Percentiles rank a stretch among this genome's conserved stretches.
Evolutionary conservation across 2,797 vertebrate genomes (phyloP).

Genomic region (Chromis chromis): DNA sequence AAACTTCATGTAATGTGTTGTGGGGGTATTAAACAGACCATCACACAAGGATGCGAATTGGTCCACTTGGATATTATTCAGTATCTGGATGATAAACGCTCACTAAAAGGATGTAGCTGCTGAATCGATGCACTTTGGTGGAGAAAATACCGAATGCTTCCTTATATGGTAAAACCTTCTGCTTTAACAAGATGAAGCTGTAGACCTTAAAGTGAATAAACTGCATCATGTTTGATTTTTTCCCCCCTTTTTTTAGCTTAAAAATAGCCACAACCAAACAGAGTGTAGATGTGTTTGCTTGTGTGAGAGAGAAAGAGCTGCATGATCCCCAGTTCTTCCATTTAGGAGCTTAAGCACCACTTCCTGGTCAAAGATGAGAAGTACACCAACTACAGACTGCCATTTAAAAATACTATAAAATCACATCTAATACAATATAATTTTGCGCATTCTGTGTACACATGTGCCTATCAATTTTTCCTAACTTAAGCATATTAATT

Average conservation of each 20-base stretch:
- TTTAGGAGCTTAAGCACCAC: conserved; percentile 74
- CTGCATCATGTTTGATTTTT: background rate
- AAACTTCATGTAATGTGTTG: background rate
- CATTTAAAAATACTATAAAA: background rate
- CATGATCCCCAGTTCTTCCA: conserved; percentile 20
- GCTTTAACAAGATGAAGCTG: conserved; percentile 1
- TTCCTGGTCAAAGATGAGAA: conserved; percentile 71
- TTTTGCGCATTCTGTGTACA: too few relatives aligned
- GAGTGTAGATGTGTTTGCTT: conserved; percentile 2
- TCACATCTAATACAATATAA: too few relatives aligned
- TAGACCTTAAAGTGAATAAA: background rate
- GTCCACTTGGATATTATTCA: background rate
- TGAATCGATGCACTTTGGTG: background rate
- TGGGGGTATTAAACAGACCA: conserved; percentile 8
- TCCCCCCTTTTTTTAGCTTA: background rate
- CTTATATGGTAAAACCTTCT: background rate
- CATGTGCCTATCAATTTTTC: background rate
- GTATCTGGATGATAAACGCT: background rate
- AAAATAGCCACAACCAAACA: conserved; percentile 6
- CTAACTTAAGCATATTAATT: background rate
- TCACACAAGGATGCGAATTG: background rate
- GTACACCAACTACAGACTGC: conserved; percentile 47
- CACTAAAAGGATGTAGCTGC: background rate
- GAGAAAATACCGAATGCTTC: background rate
- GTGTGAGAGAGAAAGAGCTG: background rate